These are phyloP conservation scores for Synanthedon myopaeformis DNA, from an alignment of 2,888 invertebrate genomes.

Conservation along the genomic window DNA sequence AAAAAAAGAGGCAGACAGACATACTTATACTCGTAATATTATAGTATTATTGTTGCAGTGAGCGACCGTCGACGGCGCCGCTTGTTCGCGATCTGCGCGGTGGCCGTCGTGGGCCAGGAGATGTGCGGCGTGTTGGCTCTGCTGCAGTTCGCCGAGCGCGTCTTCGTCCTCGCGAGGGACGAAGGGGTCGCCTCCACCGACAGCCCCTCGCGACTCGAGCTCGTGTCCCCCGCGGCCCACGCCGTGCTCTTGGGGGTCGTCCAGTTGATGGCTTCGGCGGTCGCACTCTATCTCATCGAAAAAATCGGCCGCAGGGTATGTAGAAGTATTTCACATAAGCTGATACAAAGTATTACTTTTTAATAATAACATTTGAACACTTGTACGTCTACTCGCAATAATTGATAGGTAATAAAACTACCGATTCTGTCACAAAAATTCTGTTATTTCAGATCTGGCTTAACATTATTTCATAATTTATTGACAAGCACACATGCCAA, in stretches of 20 bases:
- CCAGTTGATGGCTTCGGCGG: constrained; percentile 30
- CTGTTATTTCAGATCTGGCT: no score
- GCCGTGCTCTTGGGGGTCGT: constrained; percentile 35
- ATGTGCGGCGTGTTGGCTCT: constrained; percentile 43
- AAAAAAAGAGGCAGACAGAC: no score
- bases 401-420: neutral
- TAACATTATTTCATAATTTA: no score
- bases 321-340: no score
- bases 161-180: constrained; percentile 32
- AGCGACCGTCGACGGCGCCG: constrained; percentile 26
- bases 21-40: no score
- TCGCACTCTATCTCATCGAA: constrained; percentile 39
- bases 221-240: constrained; percentile 23
- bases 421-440: neutral
- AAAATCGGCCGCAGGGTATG: constrained; percentile 38
- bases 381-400: neutral
- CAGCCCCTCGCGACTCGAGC: neutral
- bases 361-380: neutral
- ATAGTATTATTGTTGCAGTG: constrained; percentile 18
- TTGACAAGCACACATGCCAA: no score
- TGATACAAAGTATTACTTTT: no score
- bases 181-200: neutral
- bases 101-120: constrained; percentile 45
- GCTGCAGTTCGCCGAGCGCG: constrained; percentile 48
- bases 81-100: constrained; percentile 29